phyloP scores from a whole-genome alignment of 2,888 invertebrate genomes.

The Drosophila paranaensis region DNA sequence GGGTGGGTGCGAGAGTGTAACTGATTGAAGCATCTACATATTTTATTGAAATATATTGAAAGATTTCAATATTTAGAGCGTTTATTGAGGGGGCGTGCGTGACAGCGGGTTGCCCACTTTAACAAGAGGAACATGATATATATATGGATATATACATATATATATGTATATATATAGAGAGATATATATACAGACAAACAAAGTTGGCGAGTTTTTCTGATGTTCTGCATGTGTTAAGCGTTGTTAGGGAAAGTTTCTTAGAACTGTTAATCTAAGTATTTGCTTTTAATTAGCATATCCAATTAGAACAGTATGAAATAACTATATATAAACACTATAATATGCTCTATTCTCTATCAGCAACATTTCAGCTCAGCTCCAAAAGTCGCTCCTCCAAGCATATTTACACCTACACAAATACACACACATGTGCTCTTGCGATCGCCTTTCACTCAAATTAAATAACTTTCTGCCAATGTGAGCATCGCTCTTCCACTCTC shows the following conservation, averaged over 20 bases:
- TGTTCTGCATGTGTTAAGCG: neutral
- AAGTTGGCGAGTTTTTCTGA: neutral
- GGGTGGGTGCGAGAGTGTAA: neutral
- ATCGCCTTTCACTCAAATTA: too few species aligned
- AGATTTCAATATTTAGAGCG: slow-evolving; percentile 71
- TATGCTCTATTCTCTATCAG: too few species aligned
- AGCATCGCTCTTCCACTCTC: too few species aligned
- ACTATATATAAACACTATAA: too few species aligned
- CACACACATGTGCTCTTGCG: too few species aligned
- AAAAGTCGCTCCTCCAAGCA: too few species aligned
- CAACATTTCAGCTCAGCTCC: too few species aligned
- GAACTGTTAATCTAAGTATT: slow-evolving; percentile 4
- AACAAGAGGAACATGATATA: neutral
- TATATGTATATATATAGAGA: neutral
- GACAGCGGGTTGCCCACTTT: slow-evolving; percentile 29
- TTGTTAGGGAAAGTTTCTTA: neutral
- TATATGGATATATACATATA: neutral
- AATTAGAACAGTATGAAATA: too few species aligned
- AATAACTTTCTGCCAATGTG: too few species aligned
- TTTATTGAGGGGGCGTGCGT: slow-evolving; percentile 13
- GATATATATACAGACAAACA: neutral
- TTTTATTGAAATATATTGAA: slow-evolving; percentile 79
- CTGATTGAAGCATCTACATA: slow-evolving; percentile 72
- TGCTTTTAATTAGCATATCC: too few species aligned
- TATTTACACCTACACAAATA: too few species aligned